Percentiles rank a stretch among this genome's conserved stretches.
phyloP scores from a whole-genome alignment of 2,888 invertebrate genomes.

The Eupithecia inturbata region DNA sequence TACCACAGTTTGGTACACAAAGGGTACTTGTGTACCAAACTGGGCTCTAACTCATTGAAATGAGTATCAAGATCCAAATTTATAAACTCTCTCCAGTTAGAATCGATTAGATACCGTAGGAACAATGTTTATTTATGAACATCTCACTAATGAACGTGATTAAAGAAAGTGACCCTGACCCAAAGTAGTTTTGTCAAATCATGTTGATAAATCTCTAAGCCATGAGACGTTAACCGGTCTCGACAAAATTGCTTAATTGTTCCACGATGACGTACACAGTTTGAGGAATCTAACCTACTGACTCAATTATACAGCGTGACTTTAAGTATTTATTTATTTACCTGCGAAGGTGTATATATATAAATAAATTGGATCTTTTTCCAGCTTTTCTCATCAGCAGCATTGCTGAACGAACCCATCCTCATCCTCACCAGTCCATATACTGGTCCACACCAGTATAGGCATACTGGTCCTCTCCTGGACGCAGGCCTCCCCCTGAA shows the following conservation, averaged over 20 bases:
- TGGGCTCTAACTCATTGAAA: too few species aligned
- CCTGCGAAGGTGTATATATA: not conserved
- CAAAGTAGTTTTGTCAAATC: slow-evolving; percentile 65
- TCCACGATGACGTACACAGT: slow-evolving; percentile 40
- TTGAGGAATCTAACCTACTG: slow-evolving; percentile 41
- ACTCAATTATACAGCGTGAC: slow-evolving; percentile 40
- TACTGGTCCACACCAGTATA: too few species aligned
- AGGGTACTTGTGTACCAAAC: too few species aligned
- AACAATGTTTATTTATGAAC: slow-evolving; percentile 14
- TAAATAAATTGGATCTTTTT: not conserved
- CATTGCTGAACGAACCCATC: too few species aligned
- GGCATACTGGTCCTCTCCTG: too few species aligned
- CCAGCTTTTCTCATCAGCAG: not conserved
- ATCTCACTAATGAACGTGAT: slow-evolving; percentile 16
- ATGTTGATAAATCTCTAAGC: slow-evolving; percentile 65
- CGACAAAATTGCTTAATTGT: slow-evolving; percentile 51
- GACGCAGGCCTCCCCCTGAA: too few species aligned
- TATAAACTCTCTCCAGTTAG: not conserved
- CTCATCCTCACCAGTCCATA: too few species aligned
- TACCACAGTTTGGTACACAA: too few species aligned
- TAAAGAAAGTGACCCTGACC: slow-evolving; percentile 62
- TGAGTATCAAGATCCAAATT: too few species aligned
- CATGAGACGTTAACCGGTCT: slow-evolving; percentile 45
- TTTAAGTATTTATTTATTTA: not conserved
- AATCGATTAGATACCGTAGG: slow-evolving; percentile 21